A percentile compares a stretch with the other conserved stretches of the same genome.
Conservation (phyloP, 2,797 vertebrate genomes). For the Hylomyscus alleni region DNA sequence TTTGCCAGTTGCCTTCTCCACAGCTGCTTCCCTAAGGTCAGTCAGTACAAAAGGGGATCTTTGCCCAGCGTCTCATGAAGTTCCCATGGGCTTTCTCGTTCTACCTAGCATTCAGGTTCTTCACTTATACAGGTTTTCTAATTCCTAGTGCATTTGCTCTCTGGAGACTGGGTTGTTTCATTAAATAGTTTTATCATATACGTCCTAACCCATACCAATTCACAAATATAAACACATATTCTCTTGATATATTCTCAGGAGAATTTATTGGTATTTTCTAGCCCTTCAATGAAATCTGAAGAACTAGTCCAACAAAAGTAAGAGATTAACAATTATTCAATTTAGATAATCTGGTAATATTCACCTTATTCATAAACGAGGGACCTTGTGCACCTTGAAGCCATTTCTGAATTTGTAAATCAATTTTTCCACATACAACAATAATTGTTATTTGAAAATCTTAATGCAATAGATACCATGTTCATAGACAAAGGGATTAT, state of each 20-base stretch:
- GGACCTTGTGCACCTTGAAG: not conserved
- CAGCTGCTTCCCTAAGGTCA: not conserved
- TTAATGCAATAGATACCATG: not conserved
- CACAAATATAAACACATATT: not conserved
- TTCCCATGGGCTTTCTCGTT: not conserved
- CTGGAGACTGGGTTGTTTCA: not conserved
- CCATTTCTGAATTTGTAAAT: not conserved
- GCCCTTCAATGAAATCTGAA: not conserved
- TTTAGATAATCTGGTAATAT: not conserved
- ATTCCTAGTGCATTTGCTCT: not conserved
- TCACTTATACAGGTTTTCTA: not conserved
- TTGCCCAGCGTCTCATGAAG: rapidly evolving
- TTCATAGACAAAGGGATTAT: not conserved
- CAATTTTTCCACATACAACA: not conserved
- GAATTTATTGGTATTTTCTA: not conserved
- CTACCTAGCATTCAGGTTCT: not conserved
- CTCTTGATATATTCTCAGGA: not conserved
- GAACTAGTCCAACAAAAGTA: not conserved
- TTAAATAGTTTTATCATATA: not conserved
- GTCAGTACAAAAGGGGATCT: not conserved
- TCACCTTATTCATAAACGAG: not conserved
- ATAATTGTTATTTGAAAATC: not conserved
- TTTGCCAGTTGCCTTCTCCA: not conserved
- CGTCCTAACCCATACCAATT: not conserved
- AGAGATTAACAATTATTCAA: not conserved